These are phyloP conservation scores for Aphaenogaster ashmeadi DNA, from an alignment of 1,140 invertebrate species.

Conservation along the genomic window DNA sequence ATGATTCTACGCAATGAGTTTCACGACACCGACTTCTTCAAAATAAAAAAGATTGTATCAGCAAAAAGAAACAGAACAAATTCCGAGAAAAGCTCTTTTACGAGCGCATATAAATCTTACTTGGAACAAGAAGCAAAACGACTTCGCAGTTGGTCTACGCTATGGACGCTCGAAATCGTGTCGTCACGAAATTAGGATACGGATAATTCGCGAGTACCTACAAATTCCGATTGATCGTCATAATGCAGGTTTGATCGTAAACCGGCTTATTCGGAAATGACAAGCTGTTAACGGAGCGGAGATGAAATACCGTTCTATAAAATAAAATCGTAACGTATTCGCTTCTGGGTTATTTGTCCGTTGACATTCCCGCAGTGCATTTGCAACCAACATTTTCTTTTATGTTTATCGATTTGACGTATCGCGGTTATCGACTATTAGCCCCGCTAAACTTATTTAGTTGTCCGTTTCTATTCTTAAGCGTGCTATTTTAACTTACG, in stretches of 20 bases:
- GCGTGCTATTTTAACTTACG: conserved; percentile 19
- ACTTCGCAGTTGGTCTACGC: neutral
- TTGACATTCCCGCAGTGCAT: conserved; percentile 1
- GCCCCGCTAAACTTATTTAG: conserved; percentile 29
- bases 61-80: neutral
- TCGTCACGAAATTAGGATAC: conserved; percentile 17
- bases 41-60: conserved; percentile 7
- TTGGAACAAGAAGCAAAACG: neutral
- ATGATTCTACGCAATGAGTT: conserved; percentile 10
- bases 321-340: conserved; percentile 40
- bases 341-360: conserved; percentile 26
- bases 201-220: conserved; percentile 26
- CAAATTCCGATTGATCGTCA: conserved; percentile 3
- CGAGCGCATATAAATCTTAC: conserved; percentile 26
- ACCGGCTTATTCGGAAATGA: conserved; percentile 43
- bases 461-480: conserved; percentile 14
- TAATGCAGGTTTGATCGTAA: conserved; percentile 35
- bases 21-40: neutral
- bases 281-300: conserved; percentile 1
- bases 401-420: neutral
- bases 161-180: neutral
- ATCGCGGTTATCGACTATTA: conserved; percentile 16
- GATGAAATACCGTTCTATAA: conserved; percentile 14
- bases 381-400: neutral
- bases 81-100: conserved; percentile 18